phyloP scores from a whole-genome alignment of 2,797 vertebrate species.

The Mormyrops boulengeri region DNA sequence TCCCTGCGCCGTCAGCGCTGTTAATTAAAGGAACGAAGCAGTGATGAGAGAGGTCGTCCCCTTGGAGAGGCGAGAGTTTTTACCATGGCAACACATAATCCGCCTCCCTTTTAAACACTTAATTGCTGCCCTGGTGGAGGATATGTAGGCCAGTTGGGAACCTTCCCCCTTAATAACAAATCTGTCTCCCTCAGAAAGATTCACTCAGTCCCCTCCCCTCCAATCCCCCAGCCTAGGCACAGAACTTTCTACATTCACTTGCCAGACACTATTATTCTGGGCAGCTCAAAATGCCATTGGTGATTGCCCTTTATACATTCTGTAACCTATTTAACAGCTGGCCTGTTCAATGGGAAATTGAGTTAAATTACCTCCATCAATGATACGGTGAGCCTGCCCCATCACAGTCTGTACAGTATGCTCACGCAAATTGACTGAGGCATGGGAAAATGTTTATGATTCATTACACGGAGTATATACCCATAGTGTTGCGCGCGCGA shows the following conservation, averaged over 20 bases:
- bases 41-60: constrained; percentile 17
- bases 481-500: neutral
- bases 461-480: neutral
- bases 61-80: constrained; percentile 1
- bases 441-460: neutral
- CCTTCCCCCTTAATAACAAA: constrained; percentile 18
- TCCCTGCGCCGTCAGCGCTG: neutral
- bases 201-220: neutral
- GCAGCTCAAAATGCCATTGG: neutral
- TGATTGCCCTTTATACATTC: constrained; percentile 8
- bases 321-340: constrained; percentile 17
- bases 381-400: neutral
- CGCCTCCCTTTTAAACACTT: constrained; percentile 13
- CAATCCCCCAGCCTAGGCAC: neutral
- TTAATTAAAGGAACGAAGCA: constrained; percentile 25
- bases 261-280: neutral
- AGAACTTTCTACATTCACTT: neutral
- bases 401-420: neutral
- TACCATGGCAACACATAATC: constrained; percentile 12
- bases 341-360: constrained; percentile 15
- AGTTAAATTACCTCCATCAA: constrained; percentile 14
- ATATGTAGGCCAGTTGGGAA: neutral
- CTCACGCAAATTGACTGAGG: neutral
- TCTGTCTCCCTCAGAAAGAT: constrained; percentile 8
- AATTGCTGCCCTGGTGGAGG: constrained; percentile 10